A percentile compares a stretch with the other conserved stretches of the same genome.
phyloP scores from a whole-genome alignment of 2,888 invertebrate species.

The Sericinus montela region DNA sequence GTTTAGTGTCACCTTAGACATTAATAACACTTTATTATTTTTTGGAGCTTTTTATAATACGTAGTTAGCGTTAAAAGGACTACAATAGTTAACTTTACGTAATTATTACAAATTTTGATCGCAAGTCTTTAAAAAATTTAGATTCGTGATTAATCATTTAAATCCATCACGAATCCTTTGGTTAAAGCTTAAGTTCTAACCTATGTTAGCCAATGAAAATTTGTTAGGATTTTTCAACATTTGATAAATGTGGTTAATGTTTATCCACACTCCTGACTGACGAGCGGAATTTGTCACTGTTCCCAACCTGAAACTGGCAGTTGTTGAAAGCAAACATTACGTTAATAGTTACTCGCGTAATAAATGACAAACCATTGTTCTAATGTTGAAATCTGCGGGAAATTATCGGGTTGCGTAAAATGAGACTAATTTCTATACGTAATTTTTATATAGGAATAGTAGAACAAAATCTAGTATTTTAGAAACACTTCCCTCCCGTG shows the following conservation, averaged over 20 bases:
- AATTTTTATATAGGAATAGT: too few relatives aligned
- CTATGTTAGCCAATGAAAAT: neutral
- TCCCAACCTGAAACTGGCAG: constrained; percentile 18
- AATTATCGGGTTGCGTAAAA: neutral
- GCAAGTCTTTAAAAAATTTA: too few relatives aligned
- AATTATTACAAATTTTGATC: too few relatives aligned
- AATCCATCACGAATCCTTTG: too few relatives aligned
- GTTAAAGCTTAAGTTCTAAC: neutral
- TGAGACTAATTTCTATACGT: neutral
- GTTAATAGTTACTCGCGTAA: constrained; percentile 13
- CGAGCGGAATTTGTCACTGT: constrained; percentile 15
- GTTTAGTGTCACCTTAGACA: too few relatives aligned
- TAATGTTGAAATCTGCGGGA: constrained; percentile 1
- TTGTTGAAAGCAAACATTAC: constrained; percentile 19
- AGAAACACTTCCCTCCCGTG: too few relatives aligned
- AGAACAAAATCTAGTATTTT: too few relatives aligned
- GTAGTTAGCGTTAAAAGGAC: too few relatives aligned
- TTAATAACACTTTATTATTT: too few relatives aligned
- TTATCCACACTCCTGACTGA: constrained; percentile 14
- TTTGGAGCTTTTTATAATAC: too few relatives aligned
- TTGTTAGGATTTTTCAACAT: constrained; percentile 40
- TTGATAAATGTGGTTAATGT: constrained; percentile 16
- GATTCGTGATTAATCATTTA: too few relatives aligned
- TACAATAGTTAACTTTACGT: too few relatives aligned
- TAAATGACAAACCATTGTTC: constrained; percentile 13